Base-by-base conservation (phyloP, 2,888 invertebrate genomes). In the Agrilus cyanescens region DNA sequence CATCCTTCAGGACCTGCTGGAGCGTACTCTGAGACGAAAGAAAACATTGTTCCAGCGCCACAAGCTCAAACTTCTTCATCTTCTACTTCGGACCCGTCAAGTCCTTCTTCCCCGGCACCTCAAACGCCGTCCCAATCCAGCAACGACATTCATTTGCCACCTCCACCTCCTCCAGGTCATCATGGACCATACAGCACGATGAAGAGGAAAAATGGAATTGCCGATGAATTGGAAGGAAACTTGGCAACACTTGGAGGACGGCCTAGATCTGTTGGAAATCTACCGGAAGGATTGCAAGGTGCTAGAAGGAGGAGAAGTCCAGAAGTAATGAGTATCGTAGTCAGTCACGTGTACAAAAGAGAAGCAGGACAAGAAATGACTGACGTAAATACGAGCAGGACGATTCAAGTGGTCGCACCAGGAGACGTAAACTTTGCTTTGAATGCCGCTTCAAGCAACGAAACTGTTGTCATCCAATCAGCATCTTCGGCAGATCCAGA, bases 341-440 rank as follows among this genome's bases (percentile, higher is more conserved):
- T 74, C 48, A 77, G 78, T 43, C 78, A 85, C 54, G 83, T 88
- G 44, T 87, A 87, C 69, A 87, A 86, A 60, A 79, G 88, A 32
- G 85, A 85, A 53, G 79, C 87, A 45, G 25, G 25, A 25, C 86
- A 87, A 66, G 89, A 90, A 68, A 88, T 90, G 87, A 88, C 87
- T 49, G 89, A 89, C 61, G 88, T 90, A 20, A 89, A 89, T 61
- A 87, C 90, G 53, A 89, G 89, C 69, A 75, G 89, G 60, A 85
- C 76, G 49, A 90, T 91, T 58, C 88, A 89, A 65, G 93, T 93
- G 14, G 91, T 93, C 12, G 88, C 91, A n/a, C 86, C 89, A 1
- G 89, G 90, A 32, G 91, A 93, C 67, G 85, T 91, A 2, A 90
- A 90, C 62, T 91, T 93, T 64, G 89, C 87, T 15, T 70, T 93